These are phyloP conservation scores for Bambusicola thoracicus DNA, from an alignment of 2,113 vertebrate species.

Conservation along the genomic window DNA sequence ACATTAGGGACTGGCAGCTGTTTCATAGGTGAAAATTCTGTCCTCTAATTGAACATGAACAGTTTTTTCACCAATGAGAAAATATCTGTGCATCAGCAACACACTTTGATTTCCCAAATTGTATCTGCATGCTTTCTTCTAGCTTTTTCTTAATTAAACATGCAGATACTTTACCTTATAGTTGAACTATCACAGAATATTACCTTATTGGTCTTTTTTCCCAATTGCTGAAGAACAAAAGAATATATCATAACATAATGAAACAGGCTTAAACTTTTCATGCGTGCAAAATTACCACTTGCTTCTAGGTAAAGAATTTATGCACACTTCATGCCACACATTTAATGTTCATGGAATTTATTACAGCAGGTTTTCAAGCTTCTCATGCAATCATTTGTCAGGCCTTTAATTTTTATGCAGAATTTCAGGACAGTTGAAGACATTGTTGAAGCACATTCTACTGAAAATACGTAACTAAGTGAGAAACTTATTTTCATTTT, in stretches of 20 bases:
- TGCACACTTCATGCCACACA: constrained; percentile 25
- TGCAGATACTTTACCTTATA: background rate
- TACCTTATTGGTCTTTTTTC: background rate
- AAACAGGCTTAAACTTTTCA: background rate
- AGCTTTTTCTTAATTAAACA: background rate
- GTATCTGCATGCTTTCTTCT: background rate
- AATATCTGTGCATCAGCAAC: background rate
- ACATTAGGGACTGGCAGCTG: background rate
- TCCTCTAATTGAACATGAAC: background rate
- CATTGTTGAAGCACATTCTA: background rate
- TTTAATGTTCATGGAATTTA: background rate
- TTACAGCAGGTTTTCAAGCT: constrained; percentile 45
- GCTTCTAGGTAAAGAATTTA: background rate
- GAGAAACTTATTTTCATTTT: background rate
- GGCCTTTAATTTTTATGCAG: background rate
- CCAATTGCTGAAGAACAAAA: background rate
- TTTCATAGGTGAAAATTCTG: background rate
- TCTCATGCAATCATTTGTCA: background rate
- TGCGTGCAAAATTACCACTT: background rate
- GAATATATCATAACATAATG: background rate
- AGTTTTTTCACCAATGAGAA: background rate
- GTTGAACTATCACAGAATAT: background rate
- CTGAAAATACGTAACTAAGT: background rate
- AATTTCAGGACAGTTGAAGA: background rate
- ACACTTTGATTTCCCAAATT: background rate